phyloP scores from a whole-genome alignment of 2,797 vertebrate species.

The Acropternis orthonyx region DNA sequence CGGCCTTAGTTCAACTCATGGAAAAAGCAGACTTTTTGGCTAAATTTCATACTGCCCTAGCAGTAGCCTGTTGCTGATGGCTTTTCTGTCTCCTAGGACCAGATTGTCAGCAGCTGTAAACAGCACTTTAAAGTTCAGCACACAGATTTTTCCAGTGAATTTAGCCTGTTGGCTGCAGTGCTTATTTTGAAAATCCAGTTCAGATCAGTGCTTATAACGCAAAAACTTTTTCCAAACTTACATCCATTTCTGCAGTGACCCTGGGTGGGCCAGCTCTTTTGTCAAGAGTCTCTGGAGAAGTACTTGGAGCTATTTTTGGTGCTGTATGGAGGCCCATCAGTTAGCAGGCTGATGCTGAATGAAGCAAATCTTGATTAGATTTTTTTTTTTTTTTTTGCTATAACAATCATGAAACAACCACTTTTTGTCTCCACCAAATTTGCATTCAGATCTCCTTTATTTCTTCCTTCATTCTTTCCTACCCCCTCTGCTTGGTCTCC shows the following conservation, averaged over 20 bases:
- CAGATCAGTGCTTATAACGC: not conserved
- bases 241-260: not conserved
- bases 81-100: constrained; percentile 27
- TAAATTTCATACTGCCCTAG: not conserved
- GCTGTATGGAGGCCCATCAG: not conserved
- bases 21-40: constrained; percentile 53
- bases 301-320: not conserved
- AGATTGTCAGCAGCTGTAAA: not conserved
- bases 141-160: constrained; percentile 1
- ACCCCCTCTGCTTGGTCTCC: not conserved
- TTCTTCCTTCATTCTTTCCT: no score
- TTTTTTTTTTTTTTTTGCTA: not conserved
- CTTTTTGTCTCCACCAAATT: not conserved
- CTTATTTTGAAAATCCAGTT: constrained; percentile 26
- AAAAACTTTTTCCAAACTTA: not conserved
- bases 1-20: constrained; percentile 34
- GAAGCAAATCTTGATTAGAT: not conserved
- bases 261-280: not conserved
- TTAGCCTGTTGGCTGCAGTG: not conserved
- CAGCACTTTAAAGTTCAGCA: not conserved
- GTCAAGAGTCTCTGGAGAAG: not conserved
- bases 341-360: constrained; percentile 1
- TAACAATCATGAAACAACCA: not conserved
- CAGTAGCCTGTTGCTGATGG: not conserved
- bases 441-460: not conserved